Base-by-base conservation (phyloP, 2,888 invertebrate species). In the Proisotoma minuta region DNA sequence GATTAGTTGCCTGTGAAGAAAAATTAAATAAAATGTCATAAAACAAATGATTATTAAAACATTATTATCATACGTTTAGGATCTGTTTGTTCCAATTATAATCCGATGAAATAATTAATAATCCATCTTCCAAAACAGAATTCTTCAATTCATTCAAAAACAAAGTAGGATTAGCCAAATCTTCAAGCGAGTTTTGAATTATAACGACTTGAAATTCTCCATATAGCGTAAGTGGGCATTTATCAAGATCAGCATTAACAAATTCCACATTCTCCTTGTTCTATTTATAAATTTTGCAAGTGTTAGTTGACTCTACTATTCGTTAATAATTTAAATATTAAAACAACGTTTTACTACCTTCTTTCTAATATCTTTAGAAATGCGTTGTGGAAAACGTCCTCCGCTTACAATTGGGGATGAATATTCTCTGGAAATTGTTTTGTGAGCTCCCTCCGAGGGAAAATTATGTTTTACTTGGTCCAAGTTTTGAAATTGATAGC, bases 381-480 rank as follows among this genome's bases (percentile, higher is more conserved):
- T n/a, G 34, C 12, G 8, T 47, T 48, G 22, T 23, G 1, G 26
- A 27, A 24, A 23, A 2, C 28, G 27, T 12, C 29, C 28, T 27
- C n/a, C 18, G 10, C 54, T 26, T 34, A 29, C 12, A 20, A 61
- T 18, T 24, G 65, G 64, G 1, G 61, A 65, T 10, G 2, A 15
- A 15, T 62, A 58, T 39, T 27, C 52, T 28, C 62, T 59, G 8
- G 26, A 23, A 4, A 51, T 47, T 12, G 70, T 71, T 57, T 69
- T 60, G 4, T 67, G 58, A 1, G 60, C 61, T 5, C 73, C 73
- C 61, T 73, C 73, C 53, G 70, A 52, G 1, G 73, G 73, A 63
- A 73, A 73, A 24, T 61, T 47, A 40, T 69, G 71, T 15, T 26
- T 57, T 0, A 70, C 62, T 29, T 29, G 47, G 18, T 39, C 51